A percentile compares a stretch with the other conserved stretches of the same genome.
phyloP scores from a whole-genome alignment of 1,140 invertebrate genomes.

The Macrobrachium rosenbergii region DNA sequence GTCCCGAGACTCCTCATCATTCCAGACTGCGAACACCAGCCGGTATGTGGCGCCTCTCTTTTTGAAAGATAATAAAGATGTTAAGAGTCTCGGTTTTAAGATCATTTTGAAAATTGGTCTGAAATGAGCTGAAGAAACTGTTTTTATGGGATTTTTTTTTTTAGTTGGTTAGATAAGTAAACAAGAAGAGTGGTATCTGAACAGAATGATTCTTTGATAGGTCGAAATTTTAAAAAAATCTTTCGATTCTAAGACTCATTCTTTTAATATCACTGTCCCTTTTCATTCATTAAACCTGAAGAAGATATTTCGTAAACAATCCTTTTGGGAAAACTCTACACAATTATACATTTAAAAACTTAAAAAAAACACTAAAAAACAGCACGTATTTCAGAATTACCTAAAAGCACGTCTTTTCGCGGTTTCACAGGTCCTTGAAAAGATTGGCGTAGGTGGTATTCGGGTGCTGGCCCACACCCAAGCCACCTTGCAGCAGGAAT shows the following conservation, averaged over 20 bases:
- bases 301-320: too few relatives aligned
- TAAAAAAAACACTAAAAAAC: too few relatives aligned
- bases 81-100: background rate
- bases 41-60: background rate
- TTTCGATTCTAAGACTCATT: too few relatives aligned
- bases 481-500: conserved; percentile 43
- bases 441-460: conserved; percentile 50
- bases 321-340: background rate
- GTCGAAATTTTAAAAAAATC: too few relatives aligned
- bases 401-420: background rate
- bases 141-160: too few relatives aligned
- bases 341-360: too few relatives aligned
- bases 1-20: conserved; percentile 55
- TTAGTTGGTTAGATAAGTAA: too few relatives aligned
- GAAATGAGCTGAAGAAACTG: background rate
- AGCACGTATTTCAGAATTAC: background rate
- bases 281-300: too few relatives aligned
- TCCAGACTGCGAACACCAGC: conserved; percentile 56
- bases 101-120: background rate
- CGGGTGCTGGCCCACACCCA: conserved; percentile 60
- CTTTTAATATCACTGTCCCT: too few relatives aligned
- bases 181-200: too few relatives aligned
- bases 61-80: background rate
- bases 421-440: conserved; percentile 50
- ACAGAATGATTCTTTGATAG: too few relatives aligned